Conservation (phyloP, 2,888 invertebrate genomes). For the Smittia aterrima region DNA sequence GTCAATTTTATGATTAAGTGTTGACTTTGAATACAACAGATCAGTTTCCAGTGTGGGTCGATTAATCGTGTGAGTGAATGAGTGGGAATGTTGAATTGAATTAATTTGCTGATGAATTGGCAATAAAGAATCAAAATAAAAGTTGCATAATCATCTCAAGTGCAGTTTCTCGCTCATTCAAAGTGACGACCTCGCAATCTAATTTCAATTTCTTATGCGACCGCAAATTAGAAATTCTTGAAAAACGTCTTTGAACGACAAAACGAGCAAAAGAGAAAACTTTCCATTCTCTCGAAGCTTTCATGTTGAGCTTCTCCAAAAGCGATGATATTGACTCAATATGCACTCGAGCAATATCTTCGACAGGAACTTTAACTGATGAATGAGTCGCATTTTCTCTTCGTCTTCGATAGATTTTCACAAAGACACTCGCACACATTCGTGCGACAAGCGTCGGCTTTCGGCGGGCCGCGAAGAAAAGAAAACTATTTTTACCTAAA, state of each 20-base stretch:
- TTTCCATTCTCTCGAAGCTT: no score
- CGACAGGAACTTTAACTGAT: no score
- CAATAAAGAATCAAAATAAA: neutral
- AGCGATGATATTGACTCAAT: no score
- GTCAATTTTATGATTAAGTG: slow-evolving; percentile 34
- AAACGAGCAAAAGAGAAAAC: no score
- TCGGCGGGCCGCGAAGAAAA: neutral
- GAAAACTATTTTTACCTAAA: slow-evolving; percentile 38
- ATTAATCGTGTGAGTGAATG: neutral
- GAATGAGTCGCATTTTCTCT: neutral
- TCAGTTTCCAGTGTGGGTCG: neutral
- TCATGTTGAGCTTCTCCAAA: no score
- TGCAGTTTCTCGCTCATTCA: neutral
- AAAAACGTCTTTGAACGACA: neutral
- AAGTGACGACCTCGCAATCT: neutral
- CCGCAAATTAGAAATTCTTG: slow-evolving; percentile 11
- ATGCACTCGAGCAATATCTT: no score
- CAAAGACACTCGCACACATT: neutral
- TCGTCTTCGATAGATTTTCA: neutral
- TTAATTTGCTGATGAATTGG: neutral
- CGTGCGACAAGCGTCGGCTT: neutral
- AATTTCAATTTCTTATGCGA: neutral
- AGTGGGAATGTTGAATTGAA: neutral
- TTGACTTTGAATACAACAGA: neutral
- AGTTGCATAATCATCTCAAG: neutral